phyloP scores from a whole-genome alignment of 2,113 vertebrate species.

The Notothenia coriiceps region DNA sequence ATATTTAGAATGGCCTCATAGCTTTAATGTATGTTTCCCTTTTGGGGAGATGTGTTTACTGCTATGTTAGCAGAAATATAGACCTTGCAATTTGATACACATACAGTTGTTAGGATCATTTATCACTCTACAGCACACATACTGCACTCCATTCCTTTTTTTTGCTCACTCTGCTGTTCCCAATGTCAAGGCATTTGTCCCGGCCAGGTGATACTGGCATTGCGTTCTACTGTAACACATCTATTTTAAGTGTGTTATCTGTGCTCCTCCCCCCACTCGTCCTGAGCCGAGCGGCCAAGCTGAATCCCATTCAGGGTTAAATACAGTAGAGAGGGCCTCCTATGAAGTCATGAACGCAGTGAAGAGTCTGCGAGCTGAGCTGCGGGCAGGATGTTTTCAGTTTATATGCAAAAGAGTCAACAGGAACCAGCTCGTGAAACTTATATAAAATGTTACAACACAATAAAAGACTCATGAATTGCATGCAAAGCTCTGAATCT shows the following conservation, averaged over 20 bases:
- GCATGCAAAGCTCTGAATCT: background rate
- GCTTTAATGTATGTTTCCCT: conserved; percentile 8
- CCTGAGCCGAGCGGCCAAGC: conserved; percentile 9
- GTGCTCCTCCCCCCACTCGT: background rate
- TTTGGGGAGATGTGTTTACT: conserved; percentile 5
- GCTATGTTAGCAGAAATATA: conserved; percentile 44
- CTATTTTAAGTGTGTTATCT: conserved; percentile 76
- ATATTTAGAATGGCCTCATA: conserved; percentile 1
- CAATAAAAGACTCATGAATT: background rate
- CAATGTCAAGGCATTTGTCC: conserved; percentile 66
- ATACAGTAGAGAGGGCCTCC: conserved; percentile 12
- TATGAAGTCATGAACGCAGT: background rate
- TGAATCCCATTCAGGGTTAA: conserved; percentile 9
- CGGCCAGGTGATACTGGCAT: conserved; percentile 68
- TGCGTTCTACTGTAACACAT: conserved; percentile 67
- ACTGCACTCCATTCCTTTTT: conserved; percentile 4
- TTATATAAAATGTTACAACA: conserved; percentile 18
- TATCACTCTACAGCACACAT: conserved; percentile 4
- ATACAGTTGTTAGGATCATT: conserved; percentile 29
- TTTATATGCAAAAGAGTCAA: conserved; percentile 51
- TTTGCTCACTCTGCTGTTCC: conserved; percentile 52
- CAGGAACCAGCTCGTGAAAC: conserved; percentile 2
- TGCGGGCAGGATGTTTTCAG: conserved; percentile 37
- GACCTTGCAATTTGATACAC: conserved; percentile 61
- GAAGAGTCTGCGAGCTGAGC: conserved; percentile 11